These are phyloP conservation scores for Gnatocerus cornutus DNA, from an alignment of 2,888 invertebrate genomes.

Conservation along the genomic window DNA sequence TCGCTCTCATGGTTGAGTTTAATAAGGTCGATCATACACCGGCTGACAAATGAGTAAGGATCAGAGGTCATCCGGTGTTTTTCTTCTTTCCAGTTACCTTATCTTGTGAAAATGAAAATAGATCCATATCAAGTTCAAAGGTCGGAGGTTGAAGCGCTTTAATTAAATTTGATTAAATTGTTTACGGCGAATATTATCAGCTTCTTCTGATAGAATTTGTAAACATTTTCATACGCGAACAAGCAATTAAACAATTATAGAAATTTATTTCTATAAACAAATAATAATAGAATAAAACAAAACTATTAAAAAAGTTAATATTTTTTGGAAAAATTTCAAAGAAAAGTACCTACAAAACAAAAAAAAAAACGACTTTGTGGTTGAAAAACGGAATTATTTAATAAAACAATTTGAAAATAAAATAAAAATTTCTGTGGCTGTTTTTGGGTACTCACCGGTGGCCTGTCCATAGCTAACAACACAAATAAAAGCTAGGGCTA, in stretches of 20 bases:
- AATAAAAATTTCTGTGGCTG: too few species aligned
- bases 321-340: too few species aligned
- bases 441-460: conserved; percentile 63
- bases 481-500: conserved; percentile 64
- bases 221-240: too few species aligned
- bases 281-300: too few species aligned
- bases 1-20: conserved; percentile 21
- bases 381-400: too few species aligned
- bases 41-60: conserved; percentile 20
- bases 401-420: too few species aligned
- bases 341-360: too few species aligned
- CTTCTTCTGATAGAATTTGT: not conserved
- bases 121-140: conserved; percentile 23
- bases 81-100: conserved; percentile 17
- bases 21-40: conserved; percentile 17
- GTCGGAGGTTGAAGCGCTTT: not conserved
- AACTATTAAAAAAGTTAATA: too few species aligned
- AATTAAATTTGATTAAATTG: conserved; percentile 21
- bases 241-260: too few species aligned
- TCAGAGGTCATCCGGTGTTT: conserved; percentile 13
- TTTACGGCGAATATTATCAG: conserved; percentile 17
- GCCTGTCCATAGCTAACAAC: conserved; percentile 59
- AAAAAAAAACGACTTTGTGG: too few species aligned
- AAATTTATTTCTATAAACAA: too few species aligned
- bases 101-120: conserved; percentile 8